Conservation (phyloP, 2,888 invertebrate genomes). For the Pandemis cinnamomeana region DNA sequence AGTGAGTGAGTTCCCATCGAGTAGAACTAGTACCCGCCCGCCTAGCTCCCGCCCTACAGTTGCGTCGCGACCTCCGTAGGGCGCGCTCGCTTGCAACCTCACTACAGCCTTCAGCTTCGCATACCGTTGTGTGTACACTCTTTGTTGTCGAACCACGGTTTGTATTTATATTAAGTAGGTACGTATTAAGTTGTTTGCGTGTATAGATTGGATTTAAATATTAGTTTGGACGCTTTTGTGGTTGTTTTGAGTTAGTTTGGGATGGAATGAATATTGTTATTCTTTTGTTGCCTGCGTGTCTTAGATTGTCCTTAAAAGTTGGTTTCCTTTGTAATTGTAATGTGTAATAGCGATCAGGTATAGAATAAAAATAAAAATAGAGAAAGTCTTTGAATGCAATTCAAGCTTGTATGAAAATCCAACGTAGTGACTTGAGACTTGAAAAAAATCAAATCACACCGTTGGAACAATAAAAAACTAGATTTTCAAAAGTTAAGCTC, state of each 20-base stretch:
- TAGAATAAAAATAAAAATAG: not conserved
- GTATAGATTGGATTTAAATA: not conserved
- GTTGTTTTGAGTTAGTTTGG: not conserved
- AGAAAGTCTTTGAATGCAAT: not conserved
- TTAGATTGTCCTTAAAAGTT: not conserved
- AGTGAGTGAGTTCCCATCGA: slow-evolving; percentile 10
- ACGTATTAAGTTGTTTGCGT: not conserved
- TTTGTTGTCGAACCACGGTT: slow-evolving; percentile 44
- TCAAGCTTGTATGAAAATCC: too few relatives aligned
- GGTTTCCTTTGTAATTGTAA: not conserved
- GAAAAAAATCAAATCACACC: too few relatives aligned
- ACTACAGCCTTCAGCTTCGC: slow-evolving; percentile 11
- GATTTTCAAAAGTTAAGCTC: too few relatives aligned
- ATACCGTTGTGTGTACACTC: slow-evolving; percentile 39
- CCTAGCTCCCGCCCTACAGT: slow-evolving; percentile 65
- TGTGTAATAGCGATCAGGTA: not conserved
- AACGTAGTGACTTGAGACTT: too few relatives aligned
- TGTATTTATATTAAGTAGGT: slow-evolving; percentile 8
- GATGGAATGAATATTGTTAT: not conserved
- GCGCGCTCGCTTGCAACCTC: slow-evolving; percentile 55
- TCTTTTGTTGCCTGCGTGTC: not conserved
- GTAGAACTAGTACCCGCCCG: slow-evolving; percentile 6
- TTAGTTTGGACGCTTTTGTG: not conserved
- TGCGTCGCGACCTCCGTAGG: slow-evolving; percentile 54
- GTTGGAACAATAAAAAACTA: too few relatives aligned